These are phyloP conservation scores for Edolisoma coerulescens DNA, from an alignment of 2,113 vertebrate genomes.

Conservation along the genomic window DNA sequence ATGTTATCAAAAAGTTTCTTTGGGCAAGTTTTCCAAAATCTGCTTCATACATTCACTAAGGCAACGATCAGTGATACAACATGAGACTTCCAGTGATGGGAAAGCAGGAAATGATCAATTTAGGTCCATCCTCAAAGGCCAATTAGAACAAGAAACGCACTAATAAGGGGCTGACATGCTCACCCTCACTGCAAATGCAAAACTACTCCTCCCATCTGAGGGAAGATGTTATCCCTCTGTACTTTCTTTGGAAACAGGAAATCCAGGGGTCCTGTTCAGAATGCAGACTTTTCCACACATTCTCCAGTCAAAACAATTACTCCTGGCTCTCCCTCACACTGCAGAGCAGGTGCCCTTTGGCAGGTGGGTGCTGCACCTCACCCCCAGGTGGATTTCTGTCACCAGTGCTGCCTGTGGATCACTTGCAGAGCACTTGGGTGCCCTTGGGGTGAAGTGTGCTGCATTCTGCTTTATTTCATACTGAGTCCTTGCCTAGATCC, in stretches of 20 bases:
- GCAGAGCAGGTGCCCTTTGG: neutral
- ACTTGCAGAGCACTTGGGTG: neutral
- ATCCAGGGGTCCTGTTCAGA: neutral
- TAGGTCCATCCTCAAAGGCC: neutral
- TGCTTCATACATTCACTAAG: neutral
- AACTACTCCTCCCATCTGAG: neutral
- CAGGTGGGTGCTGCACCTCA: neutral
- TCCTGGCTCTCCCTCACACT: neutral
- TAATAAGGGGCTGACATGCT: neutral
- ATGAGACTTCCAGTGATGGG: neutral
- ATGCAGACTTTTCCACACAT: neutral
- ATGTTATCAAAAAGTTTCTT: neutral
- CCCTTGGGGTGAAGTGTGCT: neutral
- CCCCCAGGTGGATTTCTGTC: neutral
- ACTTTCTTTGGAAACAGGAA: neutral
- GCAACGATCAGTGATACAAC: neutral
- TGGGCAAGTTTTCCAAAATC: neutral
- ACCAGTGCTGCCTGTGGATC: neutral
- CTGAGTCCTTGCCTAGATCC: conserved; percentile 9
- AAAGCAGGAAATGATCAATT: neutral
- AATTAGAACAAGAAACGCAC: neutral
- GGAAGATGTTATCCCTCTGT: neutral
- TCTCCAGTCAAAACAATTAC: neutral
- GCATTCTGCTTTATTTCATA: neutral
- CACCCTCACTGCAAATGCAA: neutral